Percentiles rank a stretch among this genome's conserved stretches.
Evolutionary conservation across 2,797 vertebrate genomes (phyloP).

Genomic region (Arnoldichthys spilopterus): DNA sequence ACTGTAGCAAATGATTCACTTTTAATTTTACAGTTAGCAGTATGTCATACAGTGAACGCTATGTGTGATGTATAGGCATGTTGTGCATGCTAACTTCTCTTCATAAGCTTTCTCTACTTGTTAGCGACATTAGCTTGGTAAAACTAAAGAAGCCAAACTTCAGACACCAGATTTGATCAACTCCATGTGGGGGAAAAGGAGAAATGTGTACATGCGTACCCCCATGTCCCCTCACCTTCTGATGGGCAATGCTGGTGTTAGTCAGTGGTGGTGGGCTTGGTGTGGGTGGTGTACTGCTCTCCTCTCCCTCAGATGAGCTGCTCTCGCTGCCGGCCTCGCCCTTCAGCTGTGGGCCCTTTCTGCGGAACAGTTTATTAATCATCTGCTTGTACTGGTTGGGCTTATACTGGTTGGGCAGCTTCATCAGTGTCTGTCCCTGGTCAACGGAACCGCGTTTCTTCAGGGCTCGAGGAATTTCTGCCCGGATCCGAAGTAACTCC

Average conservation of each 20-base stretch:
- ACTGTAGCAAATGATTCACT: too few relatives aligned
- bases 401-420: conserved; percentile 71
- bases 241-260: conserved; percentile 41
- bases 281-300: conserved; percentile 24
- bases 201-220: too few relatives aligned
- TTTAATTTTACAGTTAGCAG: too few relatives aligned
- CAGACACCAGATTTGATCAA: too few relatives aligned
- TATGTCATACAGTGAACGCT: too few relatives aligned
- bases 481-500: conserved; percentile 81
- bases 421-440: conserved; percentile 63
- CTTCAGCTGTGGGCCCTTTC: conserved; percentile 54
- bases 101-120: too few relatives aligned
- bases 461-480: conserved; percentile 88
- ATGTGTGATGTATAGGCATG: too few relatives aligned
- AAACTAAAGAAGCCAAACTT: too few relatives aligned
- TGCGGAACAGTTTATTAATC: conserved; percentile 84
- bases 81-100: too few relatives aligned
- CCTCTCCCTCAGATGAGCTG: conserved; percentile 77
- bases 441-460: conserved; percentile 87
- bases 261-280: conserved; percentile 24
- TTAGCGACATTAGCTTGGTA: too few relatives aligned
- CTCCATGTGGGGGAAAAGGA: too few relatives aligned
- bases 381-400: conserved; percentile 88
- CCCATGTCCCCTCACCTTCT: conserved; percentile 48
- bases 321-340: conserved; percentile 61